These are phyloP conservation scores for Acanthiza pusilla DNA, from an alignment of 2,797 vertebrate species.

Conservation along the genomic window DNA sequence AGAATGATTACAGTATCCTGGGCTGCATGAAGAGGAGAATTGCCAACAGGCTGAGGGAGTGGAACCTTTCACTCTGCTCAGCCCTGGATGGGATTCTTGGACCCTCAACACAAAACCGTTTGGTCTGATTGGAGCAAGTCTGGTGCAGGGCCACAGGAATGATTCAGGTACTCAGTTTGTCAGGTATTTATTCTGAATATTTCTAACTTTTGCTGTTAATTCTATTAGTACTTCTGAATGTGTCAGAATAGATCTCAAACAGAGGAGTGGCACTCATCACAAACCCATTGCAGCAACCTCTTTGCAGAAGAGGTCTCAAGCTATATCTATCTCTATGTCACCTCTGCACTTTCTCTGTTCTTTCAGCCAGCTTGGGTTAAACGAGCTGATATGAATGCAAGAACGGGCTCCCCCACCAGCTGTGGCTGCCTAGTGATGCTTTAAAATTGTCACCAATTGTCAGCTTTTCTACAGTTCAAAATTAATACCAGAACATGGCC, in stretches of 20 bases:
- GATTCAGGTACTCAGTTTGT: not conserved
- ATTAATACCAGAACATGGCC: not conserved
- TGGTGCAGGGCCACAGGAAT: not conserved
- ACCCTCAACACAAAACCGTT: rapidly evolving
- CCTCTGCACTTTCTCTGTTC: not conserved
- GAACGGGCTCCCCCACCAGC: not conserved
- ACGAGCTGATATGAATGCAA: not conserved
- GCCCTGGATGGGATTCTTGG: not conserved
- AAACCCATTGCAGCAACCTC: not conserved
- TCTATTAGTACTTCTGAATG: not conserved
- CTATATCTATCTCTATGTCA: not conserved
- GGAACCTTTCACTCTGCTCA: not conserved
- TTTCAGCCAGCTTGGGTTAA: not conserved
- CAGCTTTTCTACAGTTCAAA: not conserved
- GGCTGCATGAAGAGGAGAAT: not conserved
- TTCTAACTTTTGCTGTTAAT: not conserved
- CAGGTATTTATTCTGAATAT: not conserved
- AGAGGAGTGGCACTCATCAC: not conserved
- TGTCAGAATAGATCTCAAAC: not conserved
- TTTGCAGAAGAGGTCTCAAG: not conserved
- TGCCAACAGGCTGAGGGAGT: not conserved
- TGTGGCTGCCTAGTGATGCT: not conserved
- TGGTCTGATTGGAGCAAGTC: not conserved
- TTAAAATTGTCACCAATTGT: not conserved
- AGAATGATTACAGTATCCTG: not conserved